A percentile compares a stretch with the other conserved stretches of the same genome.
These are phyloP conservation scores for Taeniopygia guttata DNA, from an alignment of 2,797 vertebrate genomes.

Conservation along the genomic window DNA sequence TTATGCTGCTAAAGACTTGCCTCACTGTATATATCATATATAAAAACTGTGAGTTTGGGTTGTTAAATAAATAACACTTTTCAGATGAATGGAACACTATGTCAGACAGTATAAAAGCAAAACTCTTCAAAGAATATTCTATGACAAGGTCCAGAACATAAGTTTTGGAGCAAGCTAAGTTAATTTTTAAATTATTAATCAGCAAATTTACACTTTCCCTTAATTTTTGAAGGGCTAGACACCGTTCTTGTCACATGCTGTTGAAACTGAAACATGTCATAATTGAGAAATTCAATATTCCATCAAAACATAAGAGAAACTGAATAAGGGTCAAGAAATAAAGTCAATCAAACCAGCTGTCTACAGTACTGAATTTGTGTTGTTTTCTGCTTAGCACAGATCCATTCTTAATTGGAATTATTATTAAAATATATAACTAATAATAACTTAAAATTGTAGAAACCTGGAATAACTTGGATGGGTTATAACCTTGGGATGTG, in stretches of 20 bases:
- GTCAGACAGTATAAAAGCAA: background rate
- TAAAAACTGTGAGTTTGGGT: background rate
- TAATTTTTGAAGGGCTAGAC: background rate
- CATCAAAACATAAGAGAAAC: background rate
- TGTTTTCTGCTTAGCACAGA: background rate
- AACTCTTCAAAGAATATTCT: background rate
- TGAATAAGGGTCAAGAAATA: background rate
- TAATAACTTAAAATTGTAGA: background rate
- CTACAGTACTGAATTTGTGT: background rate
- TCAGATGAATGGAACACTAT: background rate
- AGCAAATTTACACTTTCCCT: background rate
- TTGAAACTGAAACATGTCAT: background rate
- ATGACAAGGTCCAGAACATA: background rate
- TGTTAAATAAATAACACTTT: background rate
- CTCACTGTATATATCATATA: background rate
- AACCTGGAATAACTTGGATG: background rate
- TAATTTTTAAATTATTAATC: background rate
- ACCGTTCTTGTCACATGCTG: background rate
- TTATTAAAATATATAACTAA: background rate
- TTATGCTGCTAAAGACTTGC: background rate
- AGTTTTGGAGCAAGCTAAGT: background rate
- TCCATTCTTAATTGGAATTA: background rate
- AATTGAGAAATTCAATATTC: background rate
- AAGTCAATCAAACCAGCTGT: background rate
- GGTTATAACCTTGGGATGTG: background rate